These are phyloP conservation scores for Leptonema lineaticorne DNA, from an alignment of 1,140 invertebrate genomes.

Conservation along the genomic window DNA sequence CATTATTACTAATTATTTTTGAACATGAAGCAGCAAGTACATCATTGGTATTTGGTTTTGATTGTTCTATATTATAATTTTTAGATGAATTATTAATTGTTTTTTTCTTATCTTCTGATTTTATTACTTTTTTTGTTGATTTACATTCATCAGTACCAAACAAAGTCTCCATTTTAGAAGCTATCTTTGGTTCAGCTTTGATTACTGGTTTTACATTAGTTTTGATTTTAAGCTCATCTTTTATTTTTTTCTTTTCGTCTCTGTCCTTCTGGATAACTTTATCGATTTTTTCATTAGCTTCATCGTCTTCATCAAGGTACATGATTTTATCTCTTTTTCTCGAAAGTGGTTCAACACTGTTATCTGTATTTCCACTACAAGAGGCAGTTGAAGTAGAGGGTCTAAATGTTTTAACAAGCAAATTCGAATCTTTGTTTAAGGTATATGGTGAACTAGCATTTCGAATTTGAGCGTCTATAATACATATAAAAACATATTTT, in stretches of 20 bases:
- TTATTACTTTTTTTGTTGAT: neutral
- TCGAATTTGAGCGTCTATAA: slow-evolving; percentile 51
- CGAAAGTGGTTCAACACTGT: slow-evolving; percentile 5
- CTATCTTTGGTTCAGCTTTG: neutral
- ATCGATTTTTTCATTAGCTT: slow-evolving; percentile 56
- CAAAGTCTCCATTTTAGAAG: slow-evolving; percentile 10
- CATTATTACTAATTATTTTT: neutral
- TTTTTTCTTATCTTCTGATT: too few relatives aligned
- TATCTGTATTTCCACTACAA: slow-evolving; percentile 26
- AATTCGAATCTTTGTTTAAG: slow-evolving; percentile 44
- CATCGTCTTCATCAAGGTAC: slow-evolving; percentile 57
- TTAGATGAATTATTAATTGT: too few relatives aligned
- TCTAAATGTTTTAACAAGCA: slow-evolving; percentile 47
- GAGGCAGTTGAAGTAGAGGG: too few relatives aligned
- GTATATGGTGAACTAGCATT: slow-evolving; percentile 49
- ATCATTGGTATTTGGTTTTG: neutral
- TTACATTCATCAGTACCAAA: slow-evolving; percentile 9
- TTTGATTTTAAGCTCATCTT: neutral
- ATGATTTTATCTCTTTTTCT: slow-evolving; percentile 46
- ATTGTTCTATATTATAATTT: neutral
- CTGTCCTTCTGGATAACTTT: slow-evolving; percentile 55
- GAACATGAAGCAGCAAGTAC: neutral
- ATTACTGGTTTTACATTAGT: neutral
- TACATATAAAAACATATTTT: slow-evolving; percentile 29
- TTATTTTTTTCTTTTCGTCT: slow-evolving; percentile 42